Evolutionary conservation across 53 echinoderm and acorn worm genomes (phyloP), one percentile per base, ranked within the genome.

Genomic region (Arbacia lixula): DNA sequence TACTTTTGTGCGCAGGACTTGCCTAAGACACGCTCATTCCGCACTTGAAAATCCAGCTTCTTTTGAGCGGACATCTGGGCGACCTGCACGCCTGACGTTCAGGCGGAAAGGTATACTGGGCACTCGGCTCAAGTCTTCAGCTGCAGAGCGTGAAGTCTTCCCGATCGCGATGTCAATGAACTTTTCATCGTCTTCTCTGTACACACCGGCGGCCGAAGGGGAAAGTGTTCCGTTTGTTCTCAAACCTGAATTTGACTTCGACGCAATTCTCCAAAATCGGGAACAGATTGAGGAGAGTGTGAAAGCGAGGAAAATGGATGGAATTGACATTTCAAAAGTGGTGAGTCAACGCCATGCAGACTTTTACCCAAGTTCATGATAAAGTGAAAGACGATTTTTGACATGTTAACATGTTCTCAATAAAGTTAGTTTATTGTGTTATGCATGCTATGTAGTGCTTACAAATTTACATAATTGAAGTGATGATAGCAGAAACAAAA

Each of bases 231-330:
- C 95, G 12, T 89, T 91, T 63, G 73, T 94, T 63, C 53, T 94
- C 46, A 94, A 91, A 53, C 95, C 95, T 43, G 95, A 94, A 28
- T 41, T 94, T 37, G 84, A 91, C 49, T 91, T 94, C 33, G 75
- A 89, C 2, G 54, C 52, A 38, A 31, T 91, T 0, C 67, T 89
- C 35, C 46, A 41, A 8, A 50, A 87, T 2, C 77, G 74, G 22
- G 38, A 37, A 0, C 57, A 87, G 32, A 53, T 91, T 36, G 72
- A 87, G 78, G 66, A 38, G 16, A 78, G 79, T 39, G 40, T 71
- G 41, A 30, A 71, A 26, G 85, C 89, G 25, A 62, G 80, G 54
- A 49, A 36, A 4, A 27, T 89, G 20, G 36, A 77, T 61, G 82
- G 79, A 39, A 78, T 91, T 61, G 65, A 91, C 57, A 54, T 91